phyloP scores from a whole-genome alignment of 2,888 invertebrate species.

The Leucania comma region DNA sequence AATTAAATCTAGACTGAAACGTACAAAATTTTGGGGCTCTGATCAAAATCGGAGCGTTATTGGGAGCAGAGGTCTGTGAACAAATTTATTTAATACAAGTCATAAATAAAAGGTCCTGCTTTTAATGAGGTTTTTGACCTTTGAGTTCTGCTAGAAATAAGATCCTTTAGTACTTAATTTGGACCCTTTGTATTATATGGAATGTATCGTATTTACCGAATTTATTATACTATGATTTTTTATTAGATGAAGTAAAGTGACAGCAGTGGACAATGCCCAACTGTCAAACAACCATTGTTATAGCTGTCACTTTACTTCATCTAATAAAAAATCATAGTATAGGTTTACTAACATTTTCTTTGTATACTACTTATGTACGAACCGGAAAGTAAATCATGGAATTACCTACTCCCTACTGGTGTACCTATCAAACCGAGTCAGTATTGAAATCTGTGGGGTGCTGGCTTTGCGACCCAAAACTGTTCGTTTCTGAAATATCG shows the following conservation, averaged over 20 bases:
- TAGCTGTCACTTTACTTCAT: too few relatives aligned
- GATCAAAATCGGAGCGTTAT: slow-evolving; percentile 35
- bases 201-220: not conserved
- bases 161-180: not conserved
- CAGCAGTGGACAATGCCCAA: too few relatives aligned
- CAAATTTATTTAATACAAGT: slow-evolving; percentile 8
- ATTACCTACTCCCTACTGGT: not conserved
- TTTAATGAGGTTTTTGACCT: slow-evolving; percentile 19
- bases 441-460: not conserved
- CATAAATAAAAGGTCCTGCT: slow-evolving; percentile 20
- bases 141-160: not conserved
- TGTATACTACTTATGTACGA: not conserved
- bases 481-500: not conserved
- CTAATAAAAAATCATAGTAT: too few relatives aligned
- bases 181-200: not conserved
- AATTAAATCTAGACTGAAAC: slow-evolving; percentile 30
- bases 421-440: not conserved
- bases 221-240: too few relatives aligned
- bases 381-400: not conserved
- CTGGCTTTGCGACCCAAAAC: not conserved
- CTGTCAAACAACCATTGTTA: too few relatives aligned
- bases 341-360: too few relatives aligned
- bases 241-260: too few relatives aligned
- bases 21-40: not conserved
- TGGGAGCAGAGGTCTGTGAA: slow-evolving; percentile 22